Base-by-base conservation (phyloP, 2,797 vertebrate genomes). In the Coluber constrictor region DNA sequence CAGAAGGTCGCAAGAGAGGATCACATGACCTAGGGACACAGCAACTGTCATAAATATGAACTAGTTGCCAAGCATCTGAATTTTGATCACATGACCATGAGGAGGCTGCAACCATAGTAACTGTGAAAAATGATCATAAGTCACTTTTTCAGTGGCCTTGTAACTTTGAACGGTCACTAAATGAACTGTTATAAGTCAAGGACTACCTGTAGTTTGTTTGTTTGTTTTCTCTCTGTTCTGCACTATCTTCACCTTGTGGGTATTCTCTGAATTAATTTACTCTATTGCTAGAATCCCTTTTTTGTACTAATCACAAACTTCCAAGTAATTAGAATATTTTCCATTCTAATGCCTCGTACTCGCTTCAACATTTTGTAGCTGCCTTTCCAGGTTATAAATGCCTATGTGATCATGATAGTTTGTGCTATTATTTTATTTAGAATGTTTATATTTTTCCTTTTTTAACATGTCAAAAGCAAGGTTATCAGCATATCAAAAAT, bases 181-280 rank as follows among this genome's bases (percentile, higher is more conserved):
- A 66, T 15, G 12, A 66, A 66, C 13, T 66, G 27, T 66, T 66
- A 5, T 32, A 66, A 66, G 12, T 66, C 3, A 20, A 66, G 13
- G 63, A n/a, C 29, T 66, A 66, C 12, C 13, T 66, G 29, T 66
- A n/a, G 5, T 25, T 5, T 87, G n/a, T 93, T 32, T 57, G 12
- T 12, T 12, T 3, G 90, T 18, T 32, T 4, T 91, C 27, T 32
- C 47, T 86, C 18, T 43, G 12, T 57, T 93, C 23, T 2, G 90
- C n/a, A 93, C 57, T 74, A 88, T 90, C 57, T 88, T 16, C 29
- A 87, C 18, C 47, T 63, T 90, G 87, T 3, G 11, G 10, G 56
- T 74, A n/a, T 92, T 83, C 51, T 63, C n/a, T 25, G 89, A 63
- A 91, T 90, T 90, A 92, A 89, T 93, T 32, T 94, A 12, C 20